Evolutionary conservation across 1,140 invertebrate genomes (phyloP), one percentile per base, ranked within the genome.

Genomic region (Ditylenchus dipsaci): DNA sequence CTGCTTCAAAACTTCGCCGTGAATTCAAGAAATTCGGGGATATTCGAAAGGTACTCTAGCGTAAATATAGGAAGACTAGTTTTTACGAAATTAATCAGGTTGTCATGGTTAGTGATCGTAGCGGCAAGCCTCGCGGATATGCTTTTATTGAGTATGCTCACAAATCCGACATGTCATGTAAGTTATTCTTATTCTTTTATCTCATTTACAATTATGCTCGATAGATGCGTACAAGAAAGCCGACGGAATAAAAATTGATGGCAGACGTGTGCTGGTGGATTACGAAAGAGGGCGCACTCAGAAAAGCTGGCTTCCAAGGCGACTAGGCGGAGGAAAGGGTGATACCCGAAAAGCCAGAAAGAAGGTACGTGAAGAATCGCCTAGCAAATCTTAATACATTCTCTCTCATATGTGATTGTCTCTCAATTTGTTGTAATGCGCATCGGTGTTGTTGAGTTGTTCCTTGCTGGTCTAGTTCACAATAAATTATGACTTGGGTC

Each of bases 211-310:
- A 5, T 7, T 53, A 53, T 26, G 3, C 49, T 26, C 3, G 3
- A 53, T 26, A 92, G 95, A 93, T 85, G 96, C 96, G 65, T 99
- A 98, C 88, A 99, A 98, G 87, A 92, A 97, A 88, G 95, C 95
- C 63, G 96, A 99, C 87, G 95, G 96, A 83, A 97, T 96, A 89
- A 98, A 99, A 88, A 97, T 99, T 87, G 96, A 99, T 87, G 94
- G 95, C 74, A 89, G 94, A 75, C 88, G 95, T 75, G 93, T 99
- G 30, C 87, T 98, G 78, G 96, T 99, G 21, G 96, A 99, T 87
- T 94, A 98, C 65, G 96, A 99, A 86, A 86, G 95, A 59, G 93
- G 93, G 21, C 87, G 96, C 58, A 98, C 95, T 1, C 93, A 98
- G 11, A 97, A 98, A 86, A 86, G 86, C 23, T 99, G 96, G 96